phyloP scores from a whole-genome alignment of 2,113 vertebrate genomes.

The Chamaetylas fuelleborni region DNA sequence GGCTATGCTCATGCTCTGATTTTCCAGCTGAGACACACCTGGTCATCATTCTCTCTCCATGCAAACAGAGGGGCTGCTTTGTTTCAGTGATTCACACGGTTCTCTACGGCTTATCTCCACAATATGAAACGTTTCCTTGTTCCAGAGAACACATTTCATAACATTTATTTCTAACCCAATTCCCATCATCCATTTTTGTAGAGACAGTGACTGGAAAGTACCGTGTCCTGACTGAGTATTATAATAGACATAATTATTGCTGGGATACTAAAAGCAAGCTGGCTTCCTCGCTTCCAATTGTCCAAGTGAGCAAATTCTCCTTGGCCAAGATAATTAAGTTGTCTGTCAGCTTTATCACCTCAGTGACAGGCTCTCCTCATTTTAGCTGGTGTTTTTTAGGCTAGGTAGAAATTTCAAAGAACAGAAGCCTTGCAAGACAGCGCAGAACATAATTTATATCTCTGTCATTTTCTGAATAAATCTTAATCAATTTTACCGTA shows the following conservation, averaged over 20 bases:
- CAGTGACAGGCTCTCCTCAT: not conserved
- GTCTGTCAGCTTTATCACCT: conserved; percentile 39
- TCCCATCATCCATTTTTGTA: not conserved
- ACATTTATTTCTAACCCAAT: conserved; percentile 14
- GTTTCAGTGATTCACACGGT: not conserved
- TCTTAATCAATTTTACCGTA: not conserved
- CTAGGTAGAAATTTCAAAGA: not conserved
- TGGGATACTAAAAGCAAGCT: not conserved
- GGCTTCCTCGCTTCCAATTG: not conserved
- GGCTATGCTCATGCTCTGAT: conserved; percentile 64
- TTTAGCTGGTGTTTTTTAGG: not conserved
- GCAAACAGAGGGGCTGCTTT: not conserved
- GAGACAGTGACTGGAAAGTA: not conserved
- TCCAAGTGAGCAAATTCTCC: conserved; percentile 6
- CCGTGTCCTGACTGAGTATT: not conserved
- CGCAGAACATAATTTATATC: not conserved
- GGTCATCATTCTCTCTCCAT: not conserved
- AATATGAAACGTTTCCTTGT: not conserved
- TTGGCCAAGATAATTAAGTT: conserved; percentile 39
- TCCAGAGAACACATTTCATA: not conserved
- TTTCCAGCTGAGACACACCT: conserved; percentile 29
- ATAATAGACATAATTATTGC: not conserved
- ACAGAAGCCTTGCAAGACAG: not conserved
- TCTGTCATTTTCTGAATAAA: not conserved
- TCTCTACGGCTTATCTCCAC: not conserved